Evolutionary conservation across 2,888 invertebrate species (phyloP), one percentile per base, ranked within the genome.

Genomic region (Ametastegia equiseti): DNA sequence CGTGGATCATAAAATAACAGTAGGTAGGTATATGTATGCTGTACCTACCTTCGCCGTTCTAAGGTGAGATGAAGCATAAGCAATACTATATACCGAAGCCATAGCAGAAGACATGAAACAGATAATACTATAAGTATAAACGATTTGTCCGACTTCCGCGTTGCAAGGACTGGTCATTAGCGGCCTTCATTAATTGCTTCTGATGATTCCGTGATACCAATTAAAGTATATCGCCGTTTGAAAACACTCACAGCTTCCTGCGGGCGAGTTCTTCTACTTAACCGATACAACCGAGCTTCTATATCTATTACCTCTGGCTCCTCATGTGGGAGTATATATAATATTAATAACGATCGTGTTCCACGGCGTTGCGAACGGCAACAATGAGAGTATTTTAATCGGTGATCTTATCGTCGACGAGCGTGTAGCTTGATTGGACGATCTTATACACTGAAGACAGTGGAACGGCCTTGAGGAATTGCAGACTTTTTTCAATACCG

Each of bases 81-180:
- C 75, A 75, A 75, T 75, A 45, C n/a, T n/a, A 30, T 30, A 6
- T 54, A 5, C 23, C 13, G 9, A 1, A 0, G n/a, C 63, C 45
- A n/a, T 27, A 27, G 9, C 27, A 23, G 19, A 30, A 33, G 45
- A 71, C 45, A 47, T 30, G 30, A n/a, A 47, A 75, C 42, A 63
- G 57, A 78, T 50, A 30, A 75, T 39, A 39, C n/a, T n/a, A n/a
- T n/a, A n/a, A n/a, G n/a, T 47, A 78, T 63, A 78, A 78, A 42
- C 60, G 63, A 78, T 78, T 78, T 78, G 60, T 78, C 78, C 60
- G n/a, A 60, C 78, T 78, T 78, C 78, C 78, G 78, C 78, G 78
- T 78, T 78, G 60, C 78, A 3, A 27, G 15, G 42, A 39, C 47
- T 60, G 63, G 60, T 63, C 57, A 78, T 78, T 78, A 78, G 42